Conservation (phyloP, 2,113 vertebrate species). For the Microtus richardsoni region DNA sequence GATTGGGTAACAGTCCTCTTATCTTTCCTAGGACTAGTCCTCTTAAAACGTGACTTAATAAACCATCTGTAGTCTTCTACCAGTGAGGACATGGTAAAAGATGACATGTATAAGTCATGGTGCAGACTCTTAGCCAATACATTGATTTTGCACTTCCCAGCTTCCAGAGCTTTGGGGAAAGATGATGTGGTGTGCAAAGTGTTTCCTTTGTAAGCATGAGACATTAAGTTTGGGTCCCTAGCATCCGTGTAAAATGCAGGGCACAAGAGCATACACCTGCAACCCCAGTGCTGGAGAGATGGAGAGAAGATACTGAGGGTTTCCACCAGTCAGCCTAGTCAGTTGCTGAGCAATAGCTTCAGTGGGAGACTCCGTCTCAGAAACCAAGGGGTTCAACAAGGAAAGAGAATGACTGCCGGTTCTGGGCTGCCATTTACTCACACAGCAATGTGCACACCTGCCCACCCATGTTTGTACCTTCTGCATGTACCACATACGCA, state of each 20-base stretch:
- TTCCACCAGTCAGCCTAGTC: too few relatives aligned
- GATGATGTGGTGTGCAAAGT: not conserved
- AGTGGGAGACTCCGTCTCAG: not conserved
- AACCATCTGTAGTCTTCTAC: not conserved
- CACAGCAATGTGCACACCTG: too few relatives aligned
- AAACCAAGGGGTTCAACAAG: not conserved
- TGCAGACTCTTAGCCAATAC: not conserved
- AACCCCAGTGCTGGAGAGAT: not conserved
- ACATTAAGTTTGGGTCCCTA: not conserved
- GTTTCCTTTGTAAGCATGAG: too few relatives aligned
- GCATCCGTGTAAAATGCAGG: not conserved
- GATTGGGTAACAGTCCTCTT: not conserved
- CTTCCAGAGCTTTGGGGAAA: not conserved
- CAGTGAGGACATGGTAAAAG: not conserved
- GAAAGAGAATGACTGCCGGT: not conserved
- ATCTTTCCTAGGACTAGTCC: not conserved
- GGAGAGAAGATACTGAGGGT: not conserved
- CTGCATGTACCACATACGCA: not conserved
- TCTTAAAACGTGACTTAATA: not conserved
- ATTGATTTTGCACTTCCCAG: not conserved
- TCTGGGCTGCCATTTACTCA: not conserved
- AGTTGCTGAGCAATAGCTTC: too few relatives aligned
- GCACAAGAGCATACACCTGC: not conserved
- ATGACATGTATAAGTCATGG: not conserved
- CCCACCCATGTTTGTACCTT: too few relatives aligned